These are phyloP conservation scores for Asarcornis scutulata DNA, from an alignment of 2,113 vertebrate species.

Conservation along the genomic window DNA sequence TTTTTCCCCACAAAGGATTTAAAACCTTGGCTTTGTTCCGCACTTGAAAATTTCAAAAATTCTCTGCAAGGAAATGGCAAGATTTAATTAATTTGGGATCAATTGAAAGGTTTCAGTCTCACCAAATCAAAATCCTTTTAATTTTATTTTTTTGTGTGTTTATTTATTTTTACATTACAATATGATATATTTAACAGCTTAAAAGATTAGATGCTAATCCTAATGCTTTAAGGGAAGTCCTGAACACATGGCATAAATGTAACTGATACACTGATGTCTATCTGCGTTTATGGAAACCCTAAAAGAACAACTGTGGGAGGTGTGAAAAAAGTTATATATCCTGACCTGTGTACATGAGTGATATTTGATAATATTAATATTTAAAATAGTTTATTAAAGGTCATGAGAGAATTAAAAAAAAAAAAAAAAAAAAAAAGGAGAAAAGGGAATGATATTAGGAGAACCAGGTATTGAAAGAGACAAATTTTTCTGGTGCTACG, in stretches of 20 bases:
- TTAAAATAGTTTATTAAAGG: conserved; percentile 39
- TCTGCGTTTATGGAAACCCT: conserved; percentile 61
- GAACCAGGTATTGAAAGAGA: neutral
- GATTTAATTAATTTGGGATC: conserved; percentile 56
- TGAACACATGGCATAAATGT: conserved; percentile 47
- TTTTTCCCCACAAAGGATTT: conserved; percentile 36
- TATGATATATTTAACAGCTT: neutral
- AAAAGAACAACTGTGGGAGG: conserved; percentile 61
- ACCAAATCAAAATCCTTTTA: conserved; percentile 53
- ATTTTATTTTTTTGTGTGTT: conserved; percentile 30
- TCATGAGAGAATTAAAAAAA: neutral
- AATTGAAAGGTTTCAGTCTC: conserved; percentile 39
- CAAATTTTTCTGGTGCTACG: neutral
- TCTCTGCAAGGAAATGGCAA: conserved; percentile 41
- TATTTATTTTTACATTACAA: conserved; percentile 11
- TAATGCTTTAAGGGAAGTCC: conserved; percentile 37
- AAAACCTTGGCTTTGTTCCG: conserved; percentile 50
- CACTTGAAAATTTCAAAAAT: conserved; percentile 58
- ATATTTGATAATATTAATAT: conserved; percentile 27
- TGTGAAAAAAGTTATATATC: conserved; percentile 24
- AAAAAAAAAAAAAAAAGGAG: neutral
- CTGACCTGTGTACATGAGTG: conserved; percentile 11
- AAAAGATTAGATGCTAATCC: conserved; percentile 51
- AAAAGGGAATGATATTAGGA: neutral
- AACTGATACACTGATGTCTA: conserved; percentile 59